phyloP scores from a whole-genome alignment of 1,140 invertebrate species.

The Cydia amplana region DNA sequence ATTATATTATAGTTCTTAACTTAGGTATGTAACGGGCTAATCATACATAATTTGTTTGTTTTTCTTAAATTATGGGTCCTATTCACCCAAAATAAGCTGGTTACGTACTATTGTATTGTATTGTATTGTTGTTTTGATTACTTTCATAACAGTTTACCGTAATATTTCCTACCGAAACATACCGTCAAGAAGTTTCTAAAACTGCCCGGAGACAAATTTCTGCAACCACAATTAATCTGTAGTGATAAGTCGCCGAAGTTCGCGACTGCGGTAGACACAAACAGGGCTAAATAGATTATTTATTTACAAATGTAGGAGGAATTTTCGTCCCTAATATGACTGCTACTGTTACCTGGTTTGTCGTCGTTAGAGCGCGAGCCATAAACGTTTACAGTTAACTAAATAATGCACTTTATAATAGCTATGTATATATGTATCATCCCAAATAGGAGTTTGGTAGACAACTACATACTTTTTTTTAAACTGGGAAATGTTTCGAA shows the following conservation, averaged over 20 bases:
- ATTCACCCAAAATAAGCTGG: background rate
- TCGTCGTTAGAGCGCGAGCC: too few species aligned
- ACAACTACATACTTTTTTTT: too few species aligned
- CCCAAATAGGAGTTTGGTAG: too few species aligned
- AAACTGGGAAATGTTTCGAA: too few species aligned
- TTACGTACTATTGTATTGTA: background rate
- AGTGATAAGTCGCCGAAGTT: background rate
- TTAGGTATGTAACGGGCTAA: too few species aligned
- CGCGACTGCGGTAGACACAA: background rate
- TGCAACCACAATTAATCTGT: constrained; percentile 6
- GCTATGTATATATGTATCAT: too few species aligned
- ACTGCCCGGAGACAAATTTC: background rate
- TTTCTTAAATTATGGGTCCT: background rate
- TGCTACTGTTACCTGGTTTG: too few species aligned
- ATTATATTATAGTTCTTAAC: too few species aligned
- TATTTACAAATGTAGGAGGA: background rate
- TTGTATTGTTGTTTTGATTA: too few species aligned
- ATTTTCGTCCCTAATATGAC: background rate
- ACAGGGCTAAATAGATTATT: background rate
- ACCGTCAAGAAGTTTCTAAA: constrained; percentile 3
- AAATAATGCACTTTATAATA: background rate
- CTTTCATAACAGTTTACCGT: background rate
- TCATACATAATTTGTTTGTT: too few species aligned
- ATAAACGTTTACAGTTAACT: too few species aligned
- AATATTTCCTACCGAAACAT: background rate